A percentile compares a stretch with the other conserved stretches of the same genome.
Conservation (phyloP, 2,113 vertebrate genomes). For the Glaucomys volans region DNA sequence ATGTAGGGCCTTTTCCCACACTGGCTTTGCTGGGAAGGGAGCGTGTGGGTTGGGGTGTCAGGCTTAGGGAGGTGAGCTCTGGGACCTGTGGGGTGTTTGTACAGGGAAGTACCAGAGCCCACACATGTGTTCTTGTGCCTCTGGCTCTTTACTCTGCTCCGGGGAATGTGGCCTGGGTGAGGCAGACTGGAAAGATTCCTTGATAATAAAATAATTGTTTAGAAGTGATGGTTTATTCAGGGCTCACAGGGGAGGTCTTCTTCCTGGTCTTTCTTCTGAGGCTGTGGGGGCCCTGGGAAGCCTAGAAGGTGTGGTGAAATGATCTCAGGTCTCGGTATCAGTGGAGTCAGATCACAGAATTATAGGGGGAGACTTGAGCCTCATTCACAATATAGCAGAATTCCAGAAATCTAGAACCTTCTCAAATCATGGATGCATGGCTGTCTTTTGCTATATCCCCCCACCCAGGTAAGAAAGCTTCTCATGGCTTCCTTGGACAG, state of each 20-base stretch:
- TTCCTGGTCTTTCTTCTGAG: slow-evolving; percentile 34
- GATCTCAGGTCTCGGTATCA: not conserved
- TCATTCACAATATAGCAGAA: not conserved
- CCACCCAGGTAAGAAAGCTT: not conserved
- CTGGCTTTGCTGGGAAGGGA: not conserved
- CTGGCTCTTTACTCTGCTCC: not conserved
- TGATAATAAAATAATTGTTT: slow-evolving; percentile 53
- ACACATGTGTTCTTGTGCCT: not conserved
- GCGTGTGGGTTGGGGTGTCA: not conserved
- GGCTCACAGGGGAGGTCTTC: not conserved
- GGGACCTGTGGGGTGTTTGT: not conserved
- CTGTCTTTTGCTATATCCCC: not conserved
- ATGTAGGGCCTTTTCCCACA: slow-evolving; percentile 11
- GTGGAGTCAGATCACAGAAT: not conserved
- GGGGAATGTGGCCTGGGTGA: slow-evolving; percentile 10
- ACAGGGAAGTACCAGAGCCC: not conserved
- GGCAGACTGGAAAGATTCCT: slow-evolving; percentile 33
- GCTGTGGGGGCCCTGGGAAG: not conserved
- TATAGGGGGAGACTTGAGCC: not conserved
- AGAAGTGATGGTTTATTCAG: slow-evolving; percentile 5
- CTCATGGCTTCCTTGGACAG: not conserved
- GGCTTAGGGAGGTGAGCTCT: not conserved
- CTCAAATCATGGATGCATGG: not conserved
- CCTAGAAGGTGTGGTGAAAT: not conserved
- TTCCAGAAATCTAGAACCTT: slow-evolving; percentile 12